phyloP scores from a whole-genome alignment of 92 coral and sea anemone genomes.

The Palythoa grandiflora region DNA sequence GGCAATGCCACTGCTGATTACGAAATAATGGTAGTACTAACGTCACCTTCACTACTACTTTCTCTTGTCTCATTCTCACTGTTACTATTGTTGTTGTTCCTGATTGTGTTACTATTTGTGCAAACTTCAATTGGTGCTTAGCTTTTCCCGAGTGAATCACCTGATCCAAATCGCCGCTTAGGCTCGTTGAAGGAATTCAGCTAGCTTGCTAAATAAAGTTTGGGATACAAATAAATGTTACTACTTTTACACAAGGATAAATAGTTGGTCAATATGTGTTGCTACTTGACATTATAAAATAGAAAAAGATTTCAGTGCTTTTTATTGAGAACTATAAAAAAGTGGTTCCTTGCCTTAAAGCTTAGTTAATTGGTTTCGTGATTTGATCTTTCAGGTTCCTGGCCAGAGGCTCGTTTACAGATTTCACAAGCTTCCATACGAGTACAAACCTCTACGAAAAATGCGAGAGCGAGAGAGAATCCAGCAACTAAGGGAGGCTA shows the following conservation, averaged over 20 bases:
- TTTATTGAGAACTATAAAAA: not conserved
- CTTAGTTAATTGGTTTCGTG: not conserved
- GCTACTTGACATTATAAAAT: not conserved
- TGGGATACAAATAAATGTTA: too few species aligned
- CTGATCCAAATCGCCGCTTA: too few species aligned
- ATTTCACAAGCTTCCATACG: constrained; percentile 80
- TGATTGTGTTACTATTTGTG: not conserved
- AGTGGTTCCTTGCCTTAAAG: not conserved
- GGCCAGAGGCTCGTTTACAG: constrained; percentile 85
- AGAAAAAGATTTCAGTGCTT: not conserved
- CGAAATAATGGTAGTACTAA: not conserved
- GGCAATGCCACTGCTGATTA: not conserved
- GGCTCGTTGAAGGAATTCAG: too few species aligned
- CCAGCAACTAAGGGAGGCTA: constrained; percentile 28
- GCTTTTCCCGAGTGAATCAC: too few species aligned
- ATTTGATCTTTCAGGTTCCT: constrained; percentile 60
- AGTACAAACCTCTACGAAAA: constrained; percentile 68
- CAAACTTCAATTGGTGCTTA: not conserved
- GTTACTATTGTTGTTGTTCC: too few species aligned
- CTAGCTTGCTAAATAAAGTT: too few species aligned
- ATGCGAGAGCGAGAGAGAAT: constrained; percentile 38
- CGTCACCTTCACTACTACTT: too few species aligned
- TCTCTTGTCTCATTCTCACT: too few species aligned
- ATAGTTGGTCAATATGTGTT: too few species aligned
- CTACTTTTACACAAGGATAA: not conserved